phyloP scores from a whole-genome alignment of 2,113 vertebrate species.

The Passer domesticus region DNA sequence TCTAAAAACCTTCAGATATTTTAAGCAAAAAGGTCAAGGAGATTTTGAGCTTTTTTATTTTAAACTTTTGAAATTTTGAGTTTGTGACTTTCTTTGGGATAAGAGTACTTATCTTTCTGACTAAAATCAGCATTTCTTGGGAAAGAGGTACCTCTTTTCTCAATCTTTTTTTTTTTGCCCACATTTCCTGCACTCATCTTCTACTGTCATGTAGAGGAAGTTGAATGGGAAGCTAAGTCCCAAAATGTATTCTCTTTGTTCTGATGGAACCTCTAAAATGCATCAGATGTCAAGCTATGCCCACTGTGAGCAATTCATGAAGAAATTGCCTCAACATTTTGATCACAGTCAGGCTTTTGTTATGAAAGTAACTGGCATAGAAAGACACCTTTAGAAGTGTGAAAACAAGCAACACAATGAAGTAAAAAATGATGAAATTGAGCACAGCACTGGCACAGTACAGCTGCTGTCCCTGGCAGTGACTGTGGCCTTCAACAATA shows the following conservation, averaged over 20 bases:
- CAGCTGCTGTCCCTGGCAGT: slow-evolving; percentile 11
- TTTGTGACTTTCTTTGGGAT: neutral
- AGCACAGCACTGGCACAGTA: neutral
- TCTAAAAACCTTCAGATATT: neutral
- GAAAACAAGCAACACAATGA: slow-evolving; percentile 52
- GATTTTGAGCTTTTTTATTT: neutral
- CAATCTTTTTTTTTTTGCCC: neutral
- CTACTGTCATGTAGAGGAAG: neutral
- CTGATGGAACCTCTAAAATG: slow-evolving; percentile 4
- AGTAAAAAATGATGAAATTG: slow-evolving; percentile 45
- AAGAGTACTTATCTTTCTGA: neutral
- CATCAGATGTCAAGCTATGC: slow-evolving; percentile 30
- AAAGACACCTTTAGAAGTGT: slow-evolving; percentile 35
- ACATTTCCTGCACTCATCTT: neutral
- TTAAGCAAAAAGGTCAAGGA: neutral
- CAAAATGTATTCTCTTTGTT: slow-evolving; percentile 1
- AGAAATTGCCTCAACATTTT: slow-evolving; percentile 45
- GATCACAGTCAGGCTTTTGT: slow-evolving; percentile 45
- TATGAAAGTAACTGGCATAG: slow-evolving; percentile 37
- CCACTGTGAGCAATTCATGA: slow-evolving; percentile 39
- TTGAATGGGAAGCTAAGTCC: neutral
- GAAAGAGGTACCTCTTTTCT: neutral
- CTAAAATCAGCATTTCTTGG: neutral
- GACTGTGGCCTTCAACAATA: neutral
- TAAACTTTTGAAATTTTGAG: neutral